These are phyloP conservation scores for sheep (Ovis aries) DNA, from an alignment of 2,113 vertebrate species.

Conservation along the genomic window DNA sequence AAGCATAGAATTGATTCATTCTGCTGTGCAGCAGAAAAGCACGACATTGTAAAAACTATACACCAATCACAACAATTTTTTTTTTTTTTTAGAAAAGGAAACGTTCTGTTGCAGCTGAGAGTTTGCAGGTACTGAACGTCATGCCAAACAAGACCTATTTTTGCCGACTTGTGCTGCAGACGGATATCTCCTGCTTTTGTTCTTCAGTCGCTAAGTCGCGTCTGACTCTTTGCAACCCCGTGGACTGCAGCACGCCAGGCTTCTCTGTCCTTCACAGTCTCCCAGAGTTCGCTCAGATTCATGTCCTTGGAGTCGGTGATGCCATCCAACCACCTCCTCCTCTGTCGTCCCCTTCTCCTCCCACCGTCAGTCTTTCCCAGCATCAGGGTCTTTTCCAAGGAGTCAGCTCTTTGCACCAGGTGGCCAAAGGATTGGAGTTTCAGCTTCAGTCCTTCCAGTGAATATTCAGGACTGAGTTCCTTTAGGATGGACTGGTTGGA, in stretches of 20 bases:
- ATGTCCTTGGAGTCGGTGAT: neutral
- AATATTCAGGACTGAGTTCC: neutral
- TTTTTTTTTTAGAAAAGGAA: neutral
- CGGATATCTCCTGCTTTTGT: neutral
- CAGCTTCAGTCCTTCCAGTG: neutral
- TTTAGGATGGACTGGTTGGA: neutral
- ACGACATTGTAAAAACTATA: accelerated
- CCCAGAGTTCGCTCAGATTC: neutral
- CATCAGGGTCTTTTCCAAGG: neutral
- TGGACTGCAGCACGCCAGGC: neutral
- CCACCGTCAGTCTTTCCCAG: neutral
- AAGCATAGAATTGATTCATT: neutral
- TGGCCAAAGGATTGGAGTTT: neutral
- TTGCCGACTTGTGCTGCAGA: accelerated
- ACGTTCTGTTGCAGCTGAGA: no score
- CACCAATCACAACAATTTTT: neutral
- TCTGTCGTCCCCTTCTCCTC: neutral
- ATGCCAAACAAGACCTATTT: accelerated
- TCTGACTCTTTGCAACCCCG: neutral
- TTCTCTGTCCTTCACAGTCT: neutral
- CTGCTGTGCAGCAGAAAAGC: neutral
- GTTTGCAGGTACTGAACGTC: accelerated
- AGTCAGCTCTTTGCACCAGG: accelerated
- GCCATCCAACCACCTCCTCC: neutral
- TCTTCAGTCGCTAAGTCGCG: accelerated